These are phyloP conservation scores for human DNA, from an alignment of 2,113 vertebrate genomes.

Conservation along the genomic window DNA sequence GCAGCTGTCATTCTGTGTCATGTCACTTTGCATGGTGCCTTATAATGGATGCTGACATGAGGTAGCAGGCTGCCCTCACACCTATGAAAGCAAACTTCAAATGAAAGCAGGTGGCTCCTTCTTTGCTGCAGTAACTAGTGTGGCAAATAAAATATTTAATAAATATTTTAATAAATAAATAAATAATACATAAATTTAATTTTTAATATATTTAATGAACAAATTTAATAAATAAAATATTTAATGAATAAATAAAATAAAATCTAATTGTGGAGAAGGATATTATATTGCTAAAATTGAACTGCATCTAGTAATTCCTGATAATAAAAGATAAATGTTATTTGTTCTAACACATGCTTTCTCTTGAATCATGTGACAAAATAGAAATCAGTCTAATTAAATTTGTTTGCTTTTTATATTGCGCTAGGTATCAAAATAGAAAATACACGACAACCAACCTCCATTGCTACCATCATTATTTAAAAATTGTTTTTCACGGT, in stretches of 20 bases:
- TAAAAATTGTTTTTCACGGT: conserved; percentile 39
- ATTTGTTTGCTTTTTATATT: conserved; percentile 7
- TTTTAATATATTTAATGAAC: no score
- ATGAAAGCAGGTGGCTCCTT: background rate
- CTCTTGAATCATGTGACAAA: background rate
- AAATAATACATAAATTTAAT: no score
- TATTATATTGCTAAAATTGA: background rate
- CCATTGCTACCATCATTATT: background rate
- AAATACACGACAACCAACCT: conserved; percentile 31
- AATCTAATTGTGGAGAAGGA: background rate
- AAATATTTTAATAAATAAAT: no score
- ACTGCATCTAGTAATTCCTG: background rate
- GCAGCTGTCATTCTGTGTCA: background rate
- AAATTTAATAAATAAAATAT: conserved; percentile 20
- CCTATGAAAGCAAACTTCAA: background rate
- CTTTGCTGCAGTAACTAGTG: conserved; percentile 4
- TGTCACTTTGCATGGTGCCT: background rate
- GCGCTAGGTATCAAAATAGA: background rate
- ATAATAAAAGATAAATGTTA: conserved; percentile 17
- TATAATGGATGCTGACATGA: background rate
- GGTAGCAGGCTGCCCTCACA: background rate
- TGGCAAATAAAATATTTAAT: conserved; percentile 51
- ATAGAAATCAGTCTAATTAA: background rate
- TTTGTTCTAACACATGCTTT: conserved; percentile 44
- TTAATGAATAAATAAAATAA: background rate